These are phyloP conservation scores for Drosophila mauritiana DNA, from an alignment of 1,140 invertebrate species.

Conservation along the genomic window DNA sequence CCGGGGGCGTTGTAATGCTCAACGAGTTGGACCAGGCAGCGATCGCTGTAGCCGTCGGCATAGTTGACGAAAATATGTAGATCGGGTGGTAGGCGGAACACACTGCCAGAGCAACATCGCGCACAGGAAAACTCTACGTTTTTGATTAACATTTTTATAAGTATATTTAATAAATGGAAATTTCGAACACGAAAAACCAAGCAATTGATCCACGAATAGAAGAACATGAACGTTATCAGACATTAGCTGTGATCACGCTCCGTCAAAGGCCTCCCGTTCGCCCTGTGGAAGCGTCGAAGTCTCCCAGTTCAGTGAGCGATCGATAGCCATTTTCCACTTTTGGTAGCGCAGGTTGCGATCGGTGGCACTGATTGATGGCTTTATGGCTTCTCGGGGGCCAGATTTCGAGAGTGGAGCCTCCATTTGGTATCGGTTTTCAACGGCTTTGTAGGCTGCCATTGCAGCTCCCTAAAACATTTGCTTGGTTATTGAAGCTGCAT, in stretches of 20 bases:
- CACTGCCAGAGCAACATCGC: constrained; percentile 68
- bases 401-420: constrained; percentile 84
- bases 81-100: constrained; percentile 6
- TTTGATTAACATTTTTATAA: constrained; percentile 68
- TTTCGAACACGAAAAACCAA: constrained; percentile 15
- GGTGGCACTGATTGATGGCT: constrained; percentile 88
- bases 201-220: background rate
- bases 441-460: constrained; percentile 90
- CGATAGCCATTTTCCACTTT: constrained; percentile 94
- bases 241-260: constrained; percentile 31
- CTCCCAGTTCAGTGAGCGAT: constrained; percentile 92
- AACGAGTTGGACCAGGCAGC: constrained; percentile 71
- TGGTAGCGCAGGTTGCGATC: constrained; percentile 90
- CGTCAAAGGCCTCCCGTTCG: constrained; percentile 69
- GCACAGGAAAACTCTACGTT: constrained; percentile 63
- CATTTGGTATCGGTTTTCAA: constrained; percentile 87
- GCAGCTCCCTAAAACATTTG: constrained; percentile 87
- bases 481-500: background rate
- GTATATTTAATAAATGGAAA: constrained; percentile 65
- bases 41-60: constrained; percentile 43
- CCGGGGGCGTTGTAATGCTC: constrained; percentile 65
- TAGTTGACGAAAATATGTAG: constrained; percentile 61
- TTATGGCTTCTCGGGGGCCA: constrained; percentile 85
- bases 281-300: constrained; percentile 65
- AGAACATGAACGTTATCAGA: background rate